Evolutionary conservation across 2,888 invertebrate species (phyloP).

Genomic region (Sarcophaga variegata): DNA sequence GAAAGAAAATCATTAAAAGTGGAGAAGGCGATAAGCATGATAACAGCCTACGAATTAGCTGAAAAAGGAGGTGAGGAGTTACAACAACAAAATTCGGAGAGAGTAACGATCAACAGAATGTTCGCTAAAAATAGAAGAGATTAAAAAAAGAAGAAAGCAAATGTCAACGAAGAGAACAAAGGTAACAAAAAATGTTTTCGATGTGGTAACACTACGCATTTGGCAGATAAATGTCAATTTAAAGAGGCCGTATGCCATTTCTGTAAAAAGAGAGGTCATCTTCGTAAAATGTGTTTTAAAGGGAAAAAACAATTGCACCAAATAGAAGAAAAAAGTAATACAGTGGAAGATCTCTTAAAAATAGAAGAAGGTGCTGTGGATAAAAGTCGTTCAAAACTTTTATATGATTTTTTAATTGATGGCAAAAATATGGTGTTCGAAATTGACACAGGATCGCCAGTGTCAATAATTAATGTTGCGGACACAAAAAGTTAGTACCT

Average conservation of each 20-base stretch:
- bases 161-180: constrained; percentile 2
- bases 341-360: constrained; percentile 21
- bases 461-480: constrained; percentile 37
- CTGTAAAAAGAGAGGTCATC: constrained; percentile 41
- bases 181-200: constrained; percentile 28
- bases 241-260: constrained; percentile 36
- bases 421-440: background rate
- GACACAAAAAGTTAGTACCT: constrained; percentile 23
- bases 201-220: constrained; percentile 44
- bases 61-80: constrained; percentile 62
- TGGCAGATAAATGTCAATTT: constrained; percentile 49
- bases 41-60: constrained; percentile 55
- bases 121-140: constrained; percentile 26
- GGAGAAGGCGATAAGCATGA: constrained; percentile 47
- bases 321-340: constrained; percentile 19
- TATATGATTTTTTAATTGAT: constrained; percentile 31
- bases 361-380: constrained; percentile 11
- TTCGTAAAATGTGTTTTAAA: constrained; percentile 44
- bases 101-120: constrained; percentile 30
- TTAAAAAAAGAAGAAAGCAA: background rate
- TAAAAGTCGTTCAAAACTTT: constrained; percentile 1
- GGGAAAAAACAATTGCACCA: constrained; percentile 16
- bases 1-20: constrained; percentile 55
- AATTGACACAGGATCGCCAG: constrained; percentile 25
- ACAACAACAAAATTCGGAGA: constrained; percentile 28